Evolutionary conservation across 2,797 vertebrate genomes (phyloP).

Genomic region (Hafferia zeledoni): DNA sequence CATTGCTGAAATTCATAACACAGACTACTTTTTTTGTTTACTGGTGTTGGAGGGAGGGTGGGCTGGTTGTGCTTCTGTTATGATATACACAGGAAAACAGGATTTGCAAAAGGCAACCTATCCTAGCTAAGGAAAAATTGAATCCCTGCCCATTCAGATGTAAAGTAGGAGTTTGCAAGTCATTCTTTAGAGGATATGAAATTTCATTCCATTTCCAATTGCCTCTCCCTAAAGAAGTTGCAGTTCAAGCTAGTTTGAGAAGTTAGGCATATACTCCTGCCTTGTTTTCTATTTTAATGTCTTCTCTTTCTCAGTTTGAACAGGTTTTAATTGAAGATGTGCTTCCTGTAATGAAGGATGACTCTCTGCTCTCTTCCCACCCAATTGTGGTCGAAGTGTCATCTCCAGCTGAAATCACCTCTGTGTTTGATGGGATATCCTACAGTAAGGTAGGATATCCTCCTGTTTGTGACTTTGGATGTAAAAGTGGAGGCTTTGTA

Average conservation of each 20-base stretch:
- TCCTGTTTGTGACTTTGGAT: background rate
- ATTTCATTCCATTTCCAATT: background rate
- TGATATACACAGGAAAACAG: background rate
- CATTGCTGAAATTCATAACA: background rate
- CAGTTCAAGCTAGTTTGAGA: background rate
- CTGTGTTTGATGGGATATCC: conserved; percentile 95
- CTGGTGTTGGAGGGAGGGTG: fast-evolving
- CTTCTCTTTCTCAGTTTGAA: conserved; percentile 80
- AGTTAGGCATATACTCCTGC: background rate
- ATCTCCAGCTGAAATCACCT: conserved; percentile 92
- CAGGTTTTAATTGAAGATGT: conserved; percentile 91
- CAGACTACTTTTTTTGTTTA: background rate
- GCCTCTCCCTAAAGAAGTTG: background rate
- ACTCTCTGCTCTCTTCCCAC: conserved; percentile 92
- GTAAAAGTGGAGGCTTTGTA: background rate
- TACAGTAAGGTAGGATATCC: conserved; percentile 89
- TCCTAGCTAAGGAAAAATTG: background rate
- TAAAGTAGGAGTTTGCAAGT: background rate
- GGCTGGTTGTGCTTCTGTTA: background rate
- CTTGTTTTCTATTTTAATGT: background rate
- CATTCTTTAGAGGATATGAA: background rate
- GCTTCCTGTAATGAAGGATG: conserved; percentile 91
- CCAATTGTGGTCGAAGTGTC: conserved; percentile 88
- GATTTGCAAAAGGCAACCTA: background rate
- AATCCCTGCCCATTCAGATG: background rate